phyloP scores from a whole-genome alignment of 2,113 vertebrate species.

The Labeo rohita region DNA sequence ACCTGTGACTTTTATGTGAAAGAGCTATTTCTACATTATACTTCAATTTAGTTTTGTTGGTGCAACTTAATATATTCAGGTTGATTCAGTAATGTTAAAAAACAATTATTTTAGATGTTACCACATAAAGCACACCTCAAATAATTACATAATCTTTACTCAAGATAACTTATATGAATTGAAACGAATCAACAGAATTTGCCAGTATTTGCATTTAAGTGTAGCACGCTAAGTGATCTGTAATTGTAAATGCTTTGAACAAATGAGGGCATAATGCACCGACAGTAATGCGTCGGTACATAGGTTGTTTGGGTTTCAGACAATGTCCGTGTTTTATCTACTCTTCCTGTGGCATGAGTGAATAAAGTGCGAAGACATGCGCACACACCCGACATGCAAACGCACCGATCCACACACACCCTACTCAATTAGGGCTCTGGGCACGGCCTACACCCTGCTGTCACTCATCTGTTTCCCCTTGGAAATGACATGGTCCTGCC shows the following conservation, averaged over 20 bases:
- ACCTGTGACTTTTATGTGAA: too few relatives aligned
- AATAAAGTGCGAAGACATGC: conserved; percentile 39
- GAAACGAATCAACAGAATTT: neutral
- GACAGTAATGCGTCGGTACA: neutral
- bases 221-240: neutral
- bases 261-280: neutral
- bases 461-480: conserved; percentile 56
- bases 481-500: conserved; percentile 45
- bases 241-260: neutral
- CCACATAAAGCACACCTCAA: neutral
- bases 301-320: conserved; percentile 38
- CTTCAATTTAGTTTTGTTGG: too few relatives aligned
- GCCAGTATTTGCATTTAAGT: neutral
- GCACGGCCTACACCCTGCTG: conserved; percentile 52
- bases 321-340: conserved; percentile 37
- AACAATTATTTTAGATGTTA: neutral
- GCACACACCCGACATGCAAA: conserved; percentile 38
- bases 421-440: conserved; percentile 43
- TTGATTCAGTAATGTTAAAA: too few relatives aligned
- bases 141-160: neutral
- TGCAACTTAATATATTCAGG: too few relatives aligned
- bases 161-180: neutral
- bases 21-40: too few relatives aligned
- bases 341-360: conserved; percentile 52
- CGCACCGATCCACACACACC: conserved; percentile 40